Evolutionary conservation across 2,113 vertebrate species (phyloP), one percentile per base, ranked within the genome.

Genomic region (Crotophaga sulcirostris): DNA sequence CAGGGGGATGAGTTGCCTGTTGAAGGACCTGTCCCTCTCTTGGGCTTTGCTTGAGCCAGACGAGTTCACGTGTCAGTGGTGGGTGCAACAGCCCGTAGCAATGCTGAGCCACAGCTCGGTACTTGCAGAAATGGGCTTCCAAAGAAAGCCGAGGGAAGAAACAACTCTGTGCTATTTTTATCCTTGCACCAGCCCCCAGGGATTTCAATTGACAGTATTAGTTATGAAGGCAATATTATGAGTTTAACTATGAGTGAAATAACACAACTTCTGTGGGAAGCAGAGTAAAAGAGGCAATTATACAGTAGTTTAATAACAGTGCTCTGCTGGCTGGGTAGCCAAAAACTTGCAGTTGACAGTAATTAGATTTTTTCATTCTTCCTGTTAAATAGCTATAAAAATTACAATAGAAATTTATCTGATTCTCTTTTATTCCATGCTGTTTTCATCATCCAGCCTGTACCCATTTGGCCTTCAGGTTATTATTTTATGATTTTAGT

Each of bases 201-300:
- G 90, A 89, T 95, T 87, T 97, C 96, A 69, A 98, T 96, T 98
- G 98, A 97, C 97, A 97, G 78, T 74, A 77, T 97, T 90, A 96
- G 78, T 97, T 96, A 87, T 84, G 94, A 97, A 97, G 94, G 93
- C 81, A 97, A 96, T 97, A 97, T 95, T 95, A 75, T 95, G 94
- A 96, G 89, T 97, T 97, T 94, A 95, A 95, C 96, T 96, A 93
- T 92, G 93, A 97, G 97, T 97, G 97, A 97, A 97, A 97, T 96
- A 97, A 97, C 95, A 94, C 96, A 97, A 97, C 96, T 96, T 96
- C 96, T 90, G 96, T 97, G 96, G 96, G 95, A 98, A 98, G 91
- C 33, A 31, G 95, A 96, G 91, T 94, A 88, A 96, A 96, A 91
- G 88, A 97, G 77, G 87, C 95, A 97, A 97, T 97, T 97, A 96